Percentiles rank a stretch among this genome's conserved stretches.
Evolutionary conservation across 1,140 invertebrate species (phyloP).

Genomic region (Dendroctonus valens): DNA sequence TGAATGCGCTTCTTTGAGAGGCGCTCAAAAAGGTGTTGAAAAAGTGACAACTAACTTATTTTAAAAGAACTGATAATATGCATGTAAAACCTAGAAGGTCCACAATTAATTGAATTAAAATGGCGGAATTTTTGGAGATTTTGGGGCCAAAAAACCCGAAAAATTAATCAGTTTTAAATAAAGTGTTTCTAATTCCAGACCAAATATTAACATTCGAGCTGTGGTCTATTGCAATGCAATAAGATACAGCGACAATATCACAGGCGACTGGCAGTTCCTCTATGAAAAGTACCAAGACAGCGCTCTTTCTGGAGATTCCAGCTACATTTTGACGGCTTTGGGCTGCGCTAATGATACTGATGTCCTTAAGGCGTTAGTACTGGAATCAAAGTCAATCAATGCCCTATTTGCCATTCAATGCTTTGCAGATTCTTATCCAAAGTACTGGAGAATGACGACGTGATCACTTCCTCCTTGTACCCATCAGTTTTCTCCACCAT

Average conservation of each 20-base stretch:
- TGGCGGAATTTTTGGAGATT: too few species aligned
- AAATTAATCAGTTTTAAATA: too few species aligned
- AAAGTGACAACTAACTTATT: too few species aligned
- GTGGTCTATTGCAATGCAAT: constrained; percentile 60
- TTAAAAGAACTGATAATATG: neutral
- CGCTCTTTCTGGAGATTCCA: constrained; percentile 55
- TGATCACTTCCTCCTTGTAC: constrained; percentile 43
- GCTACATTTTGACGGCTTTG: constrained; percentile 57
- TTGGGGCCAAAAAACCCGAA: too few species aligned
- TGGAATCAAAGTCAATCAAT: neutral
- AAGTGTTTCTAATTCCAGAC: constrained; percentile 40
- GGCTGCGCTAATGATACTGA: constrained; percentile 56
- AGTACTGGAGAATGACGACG: constrained; percentile 1
- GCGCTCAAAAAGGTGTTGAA: too few species aligned
- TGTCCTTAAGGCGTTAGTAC: constrained; percentile 52
- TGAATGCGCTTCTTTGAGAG: too few species aligned
- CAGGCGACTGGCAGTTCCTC: constrained; percentile 53
- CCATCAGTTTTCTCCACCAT: constrained; percentile 50
- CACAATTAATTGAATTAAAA: too few species aligned
- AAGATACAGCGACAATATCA: constrained; percentile 42
- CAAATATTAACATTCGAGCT: constrained; percentile 57
- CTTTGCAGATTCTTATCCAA: constrained; percentile 19
- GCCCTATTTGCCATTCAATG: neutral
- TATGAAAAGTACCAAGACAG: constrained; percentile 53
- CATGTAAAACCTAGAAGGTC: neutral